Conservation (phyloP, 2,888 invertebrate species). For the Galerucella pusilla region DNA sequence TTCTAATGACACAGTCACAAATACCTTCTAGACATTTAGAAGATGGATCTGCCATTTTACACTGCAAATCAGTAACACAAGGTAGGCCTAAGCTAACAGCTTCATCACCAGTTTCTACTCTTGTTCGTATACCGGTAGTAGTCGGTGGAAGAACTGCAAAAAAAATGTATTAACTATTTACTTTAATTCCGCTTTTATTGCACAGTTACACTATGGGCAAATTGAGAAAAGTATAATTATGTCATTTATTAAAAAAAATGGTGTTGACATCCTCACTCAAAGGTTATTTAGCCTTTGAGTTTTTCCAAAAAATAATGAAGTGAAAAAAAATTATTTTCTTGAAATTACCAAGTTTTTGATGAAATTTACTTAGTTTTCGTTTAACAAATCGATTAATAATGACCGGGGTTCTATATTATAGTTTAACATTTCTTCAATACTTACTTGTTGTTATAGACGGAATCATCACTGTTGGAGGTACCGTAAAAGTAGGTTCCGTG, state of each 20-base stretch:
- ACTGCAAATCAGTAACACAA: slow-evolving; percentile 82
- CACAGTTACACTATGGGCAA: background rate
- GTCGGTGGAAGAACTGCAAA: slow-evolving; percentile 52
- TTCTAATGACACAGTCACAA: slow-evolving; percentile 79
- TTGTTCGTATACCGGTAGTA: slow-evolving; percentile 58
- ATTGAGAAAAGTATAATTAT: too few relatives aligned
- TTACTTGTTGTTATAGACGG: slow-evolving; percentile 54
- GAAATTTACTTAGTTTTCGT: too few relatives aligned
- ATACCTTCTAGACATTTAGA: slow-evolving; percentile 79
- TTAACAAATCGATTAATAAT: background rate
- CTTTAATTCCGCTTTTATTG: background rate
- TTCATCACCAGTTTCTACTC: slow-evolving; percentile 65
- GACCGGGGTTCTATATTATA: background rate
- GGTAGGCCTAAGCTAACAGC: slow-evolving; percentile 81
- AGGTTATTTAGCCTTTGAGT: too few relatives aligned
- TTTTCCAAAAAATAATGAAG: too few relatives aligned
- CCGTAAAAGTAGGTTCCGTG: slow-evolving; percentile 65
- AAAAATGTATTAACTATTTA: background rate
- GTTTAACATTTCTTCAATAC: background rate
- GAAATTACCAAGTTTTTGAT: too few relatives aligned
- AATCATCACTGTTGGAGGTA: slow-evolving; percentile 51
- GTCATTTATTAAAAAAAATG: too few relatives aligned
- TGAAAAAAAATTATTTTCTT: too few relatives aligned
- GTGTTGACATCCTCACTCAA: too few relatives aligned
- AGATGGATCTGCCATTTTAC: slow-evolving; percentile 81